phyloP scores from a whole-genome alignment of 2,888 invertebrate genomes.

The Caenorhabditis afra region DNA sequence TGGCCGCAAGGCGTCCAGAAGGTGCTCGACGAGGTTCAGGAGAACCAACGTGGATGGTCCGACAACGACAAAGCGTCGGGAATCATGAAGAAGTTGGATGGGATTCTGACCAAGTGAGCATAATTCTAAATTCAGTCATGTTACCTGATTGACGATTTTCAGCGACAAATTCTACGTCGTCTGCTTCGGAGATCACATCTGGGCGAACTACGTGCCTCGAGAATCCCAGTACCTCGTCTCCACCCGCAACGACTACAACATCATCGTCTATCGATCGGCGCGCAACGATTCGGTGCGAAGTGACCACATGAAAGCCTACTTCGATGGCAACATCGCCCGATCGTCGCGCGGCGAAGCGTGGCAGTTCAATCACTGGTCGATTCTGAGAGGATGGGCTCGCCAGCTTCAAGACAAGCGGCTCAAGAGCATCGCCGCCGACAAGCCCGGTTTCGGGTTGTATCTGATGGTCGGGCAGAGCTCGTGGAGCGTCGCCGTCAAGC shows the following conservation, averaged over 20 bases:
- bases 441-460: not conserved
- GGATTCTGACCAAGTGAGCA: not conserved
- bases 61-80: not conserved
- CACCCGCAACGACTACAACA: not conserved
- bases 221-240: not conserved
- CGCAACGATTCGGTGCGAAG: not conserved
- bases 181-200: not conserved
- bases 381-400: not conserved
- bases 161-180: conserved; percentile 2
- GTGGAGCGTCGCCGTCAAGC: not conserved
- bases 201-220: not conserved
- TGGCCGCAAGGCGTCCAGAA: not conserved
- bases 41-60: not conserved
- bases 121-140: not conserved
- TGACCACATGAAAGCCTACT: not conserved
- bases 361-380: not conserved
- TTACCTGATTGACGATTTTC: not conserved
- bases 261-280: not conserved
- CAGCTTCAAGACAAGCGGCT: not conserved
- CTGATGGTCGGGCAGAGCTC: not conserved
- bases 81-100: not conserved
- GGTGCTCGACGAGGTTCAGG: not conserved
- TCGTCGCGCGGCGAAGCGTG: not conserved
- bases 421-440: not conserved
- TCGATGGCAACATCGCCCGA: not conserved